Evolutionary conservation across 2,113 vertebrate species (phyloP), one percentile per base, ranked within the genome.

Genomic region (Barbus barbus): DNA sequence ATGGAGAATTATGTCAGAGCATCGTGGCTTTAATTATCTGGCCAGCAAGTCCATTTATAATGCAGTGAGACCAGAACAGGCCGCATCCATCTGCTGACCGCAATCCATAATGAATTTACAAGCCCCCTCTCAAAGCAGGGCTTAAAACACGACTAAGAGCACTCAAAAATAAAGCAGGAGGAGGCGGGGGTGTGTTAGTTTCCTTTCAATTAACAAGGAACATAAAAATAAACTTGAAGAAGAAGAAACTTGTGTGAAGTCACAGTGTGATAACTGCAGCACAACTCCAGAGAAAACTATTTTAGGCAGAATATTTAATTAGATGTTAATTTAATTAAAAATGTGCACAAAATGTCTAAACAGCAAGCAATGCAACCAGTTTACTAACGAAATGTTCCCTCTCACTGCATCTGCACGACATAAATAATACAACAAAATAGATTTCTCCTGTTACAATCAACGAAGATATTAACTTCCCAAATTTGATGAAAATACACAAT

Each of bases 1-100:
- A 97, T 97, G 96, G 96, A 96, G 95, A 96, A 94, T 94, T 94
- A 96, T 95, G 95, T 95, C 92, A 88, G 84, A 92, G 93, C 93
- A 94, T 95, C 94, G 93, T 92, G 91, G 92, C 94, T 95, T 96
- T 95, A 95, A 96, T 97, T 96, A 96, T 93, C 92, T 26, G 22
- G 0, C 91, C 93, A 92, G 92, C 91, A 91, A 86, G 91, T 94
- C 92, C 95, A 95, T 95, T 95, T 89, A 93, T 95, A 94, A 94
- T 90, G 88, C 90, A 91, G 91, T 81, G 63, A 78, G 76, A 91
- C 83, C 16, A 8, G 31, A 86, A 87, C 75, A 88, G 88, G 85
- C 91, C 51, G 86, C 71, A 31, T 91, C 92, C 89, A 53, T 90
- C 89, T 85, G 89, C 85, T 87, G n/a, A 90, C 51, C 33, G 86